Conservation (phyloP, 2,888 invertebrate genomes). For the Diarsia mendica region DNA sequence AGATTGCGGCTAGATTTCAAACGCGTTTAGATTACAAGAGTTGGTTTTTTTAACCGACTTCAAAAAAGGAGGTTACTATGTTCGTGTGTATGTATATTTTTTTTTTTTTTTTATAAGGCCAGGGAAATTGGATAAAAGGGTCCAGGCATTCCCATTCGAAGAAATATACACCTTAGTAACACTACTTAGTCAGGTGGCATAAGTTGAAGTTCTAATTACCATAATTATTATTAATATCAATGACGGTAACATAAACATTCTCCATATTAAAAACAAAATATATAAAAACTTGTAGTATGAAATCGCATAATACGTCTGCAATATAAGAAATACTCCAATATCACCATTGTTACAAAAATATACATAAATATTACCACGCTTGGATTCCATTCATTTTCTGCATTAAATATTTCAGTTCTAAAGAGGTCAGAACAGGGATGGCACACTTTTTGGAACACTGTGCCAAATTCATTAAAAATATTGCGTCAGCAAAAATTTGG, state of each 20-base stretch:
- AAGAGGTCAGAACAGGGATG: constrained; percentile 25
- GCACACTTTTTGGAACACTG: constrained; percentile 24
- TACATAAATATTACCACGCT: neutral
- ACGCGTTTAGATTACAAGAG: too few relatives aligned
- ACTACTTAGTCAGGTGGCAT: neutral
- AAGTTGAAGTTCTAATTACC: constrained; percentile 13
- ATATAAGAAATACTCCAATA: neutral
- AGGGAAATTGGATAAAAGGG: neutral
- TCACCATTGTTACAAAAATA: neutral
- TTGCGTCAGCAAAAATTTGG: constrained; percentile 15
- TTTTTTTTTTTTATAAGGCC: too few relatives aligned
- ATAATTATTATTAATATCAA: too few relatives aligned
- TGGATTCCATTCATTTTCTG: neutral
- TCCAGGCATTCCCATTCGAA: neutral
- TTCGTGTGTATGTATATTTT: too few relatives aligned
- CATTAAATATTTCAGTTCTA: constrained; percentile 18
- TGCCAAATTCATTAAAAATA: constrained; percentile 46
- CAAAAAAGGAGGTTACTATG: too few relatives aligned
- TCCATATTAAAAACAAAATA: neutral
- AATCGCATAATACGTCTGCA: constrained; percentile 9
- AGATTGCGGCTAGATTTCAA: too few relatives aligned
- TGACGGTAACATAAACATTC: constrained; percentile 4
- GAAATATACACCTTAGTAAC: neutral
- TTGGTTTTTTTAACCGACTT: too few relatives aligned
- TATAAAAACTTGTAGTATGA: constrained; percentile 19